A percentile compares a stretch with the other conserved stretches of the same genome.
Conservation (phyloP, 2,888 invertebrate species). For the Pimpla rufipes region DNA sequence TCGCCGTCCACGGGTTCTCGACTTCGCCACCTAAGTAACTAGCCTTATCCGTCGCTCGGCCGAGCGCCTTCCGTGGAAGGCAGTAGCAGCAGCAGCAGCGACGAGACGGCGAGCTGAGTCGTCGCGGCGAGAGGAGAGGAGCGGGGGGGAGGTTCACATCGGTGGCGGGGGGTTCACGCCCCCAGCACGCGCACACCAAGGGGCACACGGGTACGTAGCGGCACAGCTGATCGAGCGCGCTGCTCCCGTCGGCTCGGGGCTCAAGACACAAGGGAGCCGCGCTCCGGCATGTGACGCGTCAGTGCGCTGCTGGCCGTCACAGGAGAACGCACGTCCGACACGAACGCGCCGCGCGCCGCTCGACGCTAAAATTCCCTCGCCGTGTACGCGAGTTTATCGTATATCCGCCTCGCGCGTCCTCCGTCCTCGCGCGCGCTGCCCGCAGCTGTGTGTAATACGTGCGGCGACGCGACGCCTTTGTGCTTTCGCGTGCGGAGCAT, state of each 20-base stretch:
- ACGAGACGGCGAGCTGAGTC: background rate
- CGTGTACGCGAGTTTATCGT: no score
- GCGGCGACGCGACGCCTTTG: no score
- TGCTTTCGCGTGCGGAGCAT: no score
- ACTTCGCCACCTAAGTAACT: no score
- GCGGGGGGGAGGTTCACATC: background rate
- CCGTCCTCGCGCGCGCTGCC: no score
- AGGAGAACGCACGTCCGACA: constrained; percentile 11
- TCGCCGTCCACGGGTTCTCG: no score
- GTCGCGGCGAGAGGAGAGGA: background rate
- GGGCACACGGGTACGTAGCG: constrained; percentile 20
- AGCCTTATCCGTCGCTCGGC: no score
- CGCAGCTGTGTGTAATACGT: no score
- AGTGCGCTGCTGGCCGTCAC: constrained; percentile 57
- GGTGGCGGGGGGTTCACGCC: constrained; percentile 3
- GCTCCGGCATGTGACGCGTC: constrained; percentile 60
- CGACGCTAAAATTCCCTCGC: constrained; percentile 5
- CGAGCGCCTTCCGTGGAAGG: no score
- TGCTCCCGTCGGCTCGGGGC: constrained; percentile 28
- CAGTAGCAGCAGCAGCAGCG: background rate
- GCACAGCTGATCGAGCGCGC: constrained; percentile 61
- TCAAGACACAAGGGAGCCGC: constrained; percentile 26
- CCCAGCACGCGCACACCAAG: constrained; percentile 9
- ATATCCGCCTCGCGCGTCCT: no score
- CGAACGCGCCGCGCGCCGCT: constrained; percentile 10